phyloP scores from a whole-genome alignment of 2,113 vertebrate species.

The Nerophis ophidion region DNA sequence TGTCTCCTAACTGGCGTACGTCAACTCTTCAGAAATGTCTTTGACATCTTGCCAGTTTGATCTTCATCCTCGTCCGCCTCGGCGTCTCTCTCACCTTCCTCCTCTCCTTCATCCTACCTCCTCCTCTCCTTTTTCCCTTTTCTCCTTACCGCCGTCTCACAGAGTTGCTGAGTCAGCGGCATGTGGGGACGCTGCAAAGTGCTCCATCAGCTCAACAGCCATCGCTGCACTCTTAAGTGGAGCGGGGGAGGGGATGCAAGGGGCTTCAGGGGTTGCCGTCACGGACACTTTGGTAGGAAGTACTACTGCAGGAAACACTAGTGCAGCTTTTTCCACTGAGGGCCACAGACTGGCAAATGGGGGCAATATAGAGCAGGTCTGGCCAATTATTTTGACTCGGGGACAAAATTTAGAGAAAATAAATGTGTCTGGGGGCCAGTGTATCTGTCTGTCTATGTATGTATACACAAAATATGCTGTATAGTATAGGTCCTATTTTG shows the following conservation, averaged over 20 bases:
- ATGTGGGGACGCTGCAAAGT: slow-evolving; percentile 58
- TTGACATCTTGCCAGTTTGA: not conserved
- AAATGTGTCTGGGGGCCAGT: too few relatives aligned
- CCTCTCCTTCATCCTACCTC: not conserved
- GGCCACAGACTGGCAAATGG: too few relatives aligned
- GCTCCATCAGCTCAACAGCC: slow-evolving; percentile 70
- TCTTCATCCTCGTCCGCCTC: not conserved
- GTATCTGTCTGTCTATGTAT: too few relatives aligned
- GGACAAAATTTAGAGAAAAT: too few relatives aligned
- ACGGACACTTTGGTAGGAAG: slow-evolving; percentile 41
- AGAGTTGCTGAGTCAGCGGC: slow-evolving; percentile 64
- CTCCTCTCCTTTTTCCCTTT: slow-evolving; percentile 20
- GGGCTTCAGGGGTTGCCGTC: slow-evolving; percentile 20
- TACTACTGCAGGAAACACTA: slow-evolving; percentile 17
- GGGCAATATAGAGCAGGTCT: too few relatives aligned
- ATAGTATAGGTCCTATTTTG: too few relatives aligned
- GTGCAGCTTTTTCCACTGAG: too few relatives aligned
- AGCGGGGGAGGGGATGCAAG: slow-evolving; percentile 4
- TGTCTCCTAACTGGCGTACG: not conserved
- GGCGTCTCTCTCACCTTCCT: not conserved
- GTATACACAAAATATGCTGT: too few relatives aligned
- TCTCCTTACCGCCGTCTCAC: slow-evolving; percentile 11
- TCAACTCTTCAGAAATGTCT: not conserved
- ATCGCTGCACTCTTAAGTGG: slow-evolving; percentile 56
- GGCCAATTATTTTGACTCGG: too few relatives aligned